Evolutionary conservation across 2,888 invertebrate genomes (phyloP), one percentile per base, ranked within the genome.

Genomic region (Cryptocephalus moraei): DNA sequence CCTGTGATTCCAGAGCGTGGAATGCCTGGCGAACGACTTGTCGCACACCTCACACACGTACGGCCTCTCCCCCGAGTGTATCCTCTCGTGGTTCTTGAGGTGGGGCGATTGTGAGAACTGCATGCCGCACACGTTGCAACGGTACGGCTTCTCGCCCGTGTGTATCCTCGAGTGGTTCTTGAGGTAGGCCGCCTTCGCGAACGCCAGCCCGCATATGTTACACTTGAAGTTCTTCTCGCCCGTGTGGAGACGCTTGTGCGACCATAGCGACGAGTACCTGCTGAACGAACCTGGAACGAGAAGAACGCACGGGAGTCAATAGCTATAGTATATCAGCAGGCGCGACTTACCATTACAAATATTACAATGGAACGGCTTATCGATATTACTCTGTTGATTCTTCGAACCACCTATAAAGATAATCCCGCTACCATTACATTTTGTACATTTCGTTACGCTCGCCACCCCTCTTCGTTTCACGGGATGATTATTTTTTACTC

Each of bases 71-170:
- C 90, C 90, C 33, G 88, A 88, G 68, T 91, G 90, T 47, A 90
- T 90, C 62, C 90, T 77, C 69, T 91, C 90, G 64, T 90, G 90
- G 68, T 90, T 91, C 64, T 90, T 90, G 46, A 91, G 73, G 75
- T 91, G 90, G 1, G 90, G 90, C 47, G 87, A 87, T 63, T 91
- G 90, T 8, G 89, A 89, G 68, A 91, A 90, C 67, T 89, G 89
- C 90, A 90, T 90, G 41, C 90, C 90, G 67, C 90, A 91, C 22
- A 89, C 88, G 64, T 81, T 83, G 71, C 90, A 91, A 33, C 71
- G 49, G 48, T 69, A 75, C 9, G 75, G 75, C 49, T 75, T 75
- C 54, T 75, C 75, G 42, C 90, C 90, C 1, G 89, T 90, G 59
- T 91, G 90, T 61, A 91, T 90, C 57, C 90, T 78, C 43, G 87